These are phyloP conservation scores for Eulithis prunata DNA, from an alignment of 2,888 invertebrate genomes.

Conservation along the genomic window DNA sequence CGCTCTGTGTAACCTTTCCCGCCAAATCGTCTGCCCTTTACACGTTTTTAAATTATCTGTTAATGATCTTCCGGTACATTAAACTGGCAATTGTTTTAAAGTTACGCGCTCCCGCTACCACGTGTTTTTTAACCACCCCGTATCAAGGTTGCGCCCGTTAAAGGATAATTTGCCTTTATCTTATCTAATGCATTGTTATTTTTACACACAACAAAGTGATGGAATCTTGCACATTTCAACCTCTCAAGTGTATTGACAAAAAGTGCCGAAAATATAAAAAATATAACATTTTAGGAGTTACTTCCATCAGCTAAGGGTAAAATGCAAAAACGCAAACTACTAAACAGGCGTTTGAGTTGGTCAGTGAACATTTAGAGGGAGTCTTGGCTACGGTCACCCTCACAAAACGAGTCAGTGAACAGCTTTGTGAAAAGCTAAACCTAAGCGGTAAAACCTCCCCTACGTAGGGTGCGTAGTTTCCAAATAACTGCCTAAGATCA, in stretches of 20 bases:
- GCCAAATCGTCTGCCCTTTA: conserved; percentile 42
- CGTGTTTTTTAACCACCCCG: conserved; percentile 27
- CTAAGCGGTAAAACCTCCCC: conserved; percentile 17
- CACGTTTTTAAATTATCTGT: conserved; percentile 47
- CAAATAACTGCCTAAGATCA: conserved; percentile 30
- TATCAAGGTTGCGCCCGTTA: conserved; percentile 12
- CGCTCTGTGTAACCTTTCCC: conserved; percentile 36
- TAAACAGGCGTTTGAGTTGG: conserved; percentile 9
- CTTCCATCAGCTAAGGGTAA: too few relatives aligned
- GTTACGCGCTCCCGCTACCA: conserved; percentile 36
- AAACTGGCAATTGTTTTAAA: conserved; percentile 39
- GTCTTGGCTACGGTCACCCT: conserved; percentile 19
- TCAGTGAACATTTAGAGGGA: conserved; percentile 22
- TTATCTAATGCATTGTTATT: conserved; percentile 6
- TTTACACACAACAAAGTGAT: not conserved
- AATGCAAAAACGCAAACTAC: too few relatives aligned
- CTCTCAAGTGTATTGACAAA: not conserved
- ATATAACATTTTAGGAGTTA: too few relatives aligned
- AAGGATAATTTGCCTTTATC: conserved; percentile 21
- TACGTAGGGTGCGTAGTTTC: conserved; percentile 23
- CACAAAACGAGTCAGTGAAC: conserved; percentile 29
- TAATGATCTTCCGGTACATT: conserved; percentile 42
- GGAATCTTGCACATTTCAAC: not conserved
- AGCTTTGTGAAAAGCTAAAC: conserved; percentile 26
- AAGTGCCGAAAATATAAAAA: too few relatives aligned